Percentiles rank a stretch among this genome's conserved stretches.
Conservation (phyloP, 2,888 invertebrate genomes). For the Clusia tigrina region DNA sequence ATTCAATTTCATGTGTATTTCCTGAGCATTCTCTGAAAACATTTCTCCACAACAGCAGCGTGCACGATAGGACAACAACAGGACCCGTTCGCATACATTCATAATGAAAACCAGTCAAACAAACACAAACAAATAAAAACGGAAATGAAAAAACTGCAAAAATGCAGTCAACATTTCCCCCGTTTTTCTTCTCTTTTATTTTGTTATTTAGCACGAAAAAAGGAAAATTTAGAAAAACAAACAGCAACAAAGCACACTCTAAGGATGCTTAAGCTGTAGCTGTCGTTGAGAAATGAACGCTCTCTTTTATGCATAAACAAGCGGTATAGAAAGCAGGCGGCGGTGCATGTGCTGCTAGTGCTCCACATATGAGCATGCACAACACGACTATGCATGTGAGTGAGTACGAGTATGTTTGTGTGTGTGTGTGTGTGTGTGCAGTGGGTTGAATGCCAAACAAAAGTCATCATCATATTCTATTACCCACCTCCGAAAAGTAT, state of each 20-base stretch:
- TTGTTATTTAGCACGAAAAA: not conserved
- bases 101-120: constrained; percentile 3
- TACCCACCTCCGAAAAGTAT: not conserved
- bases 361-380: no score
- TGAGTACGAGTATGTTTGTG: no score
- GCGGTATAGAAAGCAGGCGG: no score
- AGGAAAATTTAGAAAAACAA: no score
- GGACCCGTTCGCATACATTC: not conserved
- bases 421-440: not conserved
- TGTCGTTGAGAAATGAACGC: constrained; percentile 6
- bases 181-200: not conserved
- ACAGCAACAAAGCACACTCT: constrained; percentile 1
- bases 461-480: constrained; percentile 11
- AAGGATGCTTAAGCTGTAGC: constrained; percentile 4
- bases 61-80: not conserved
- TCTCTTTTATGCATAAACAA: not conserved
- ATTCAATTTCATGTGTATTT: constrained; percentile 9
- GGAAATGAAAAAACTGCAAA: constrained; percentile 9
- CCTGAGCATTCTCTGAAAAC: constrained; percentile 4
- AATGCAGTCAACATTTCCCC: not conserved
- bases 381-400: no score
- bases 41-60: constrained; percentile 1
- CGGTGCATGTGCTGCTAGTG: no score
- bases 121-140: not conserved
- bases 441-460: not conserved